A percentile compares a stretch with the other conserved stretches of the same genome.
Evolutionary conservation across 2,888 invertebrate genomes (phyloP).

Genomic region (Onchidella celtica): DNA sequence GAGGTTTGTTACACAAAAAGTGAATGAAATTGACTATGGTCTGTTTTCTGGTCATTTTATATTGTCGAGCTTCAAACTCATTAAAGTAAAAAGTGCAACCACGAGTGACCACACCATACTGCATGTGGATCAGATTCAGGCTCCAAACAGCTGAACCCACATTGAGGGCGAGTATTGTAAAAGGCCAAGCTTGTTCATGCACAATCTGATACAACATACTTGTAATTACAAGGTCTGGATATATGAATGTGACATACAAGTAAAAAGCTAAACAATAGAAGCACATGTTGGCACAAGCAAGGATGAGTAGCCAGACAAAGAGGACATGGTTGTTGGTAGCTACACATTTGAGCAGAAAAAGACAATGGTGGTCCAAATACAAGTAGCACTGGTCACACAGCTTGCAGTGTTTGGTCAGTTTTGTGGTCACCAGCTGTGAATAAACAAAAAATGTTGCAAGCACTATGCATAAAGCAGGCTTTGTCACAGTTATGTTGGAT

Average conservation of each 20-base stretch:
- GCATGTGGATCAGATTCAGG: conserved; percentile 65
- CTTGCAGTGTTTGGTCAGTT: conserved; percentile 75
- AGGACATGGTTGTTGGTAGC: conserved; percentile 74
- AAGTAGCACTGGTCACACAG: conserved; percentile 76
- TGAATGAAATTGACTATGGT: conserved; percentile 69
- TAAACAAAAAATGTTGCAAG: too few relatives aligned
- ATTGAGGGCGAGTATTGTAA: conserved; percentile 70
- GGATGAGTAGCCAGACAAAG: conserved; percentile 70
- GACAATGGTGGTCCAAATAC: conserved; percentile 79
- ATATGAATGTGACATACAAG: conserved; percentile 55
- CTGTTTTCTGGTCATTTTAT: conserved; percentile 61
- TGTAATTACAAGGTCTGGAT: conserved; percentile 39
- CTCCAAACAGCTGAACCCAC: conserved; percentile 72
- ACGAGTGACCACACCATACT: conserved; percentile 67
- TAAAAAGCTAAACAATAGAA: conserved; percentile 67
- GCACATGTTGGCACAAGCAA: conserved; percentile 58
- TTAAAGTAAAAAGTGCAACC: conserved; percentile 71
- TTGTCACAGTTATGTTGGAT: too few relatives aligned
- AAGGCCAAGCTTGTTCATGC: conserved; percentile 66
- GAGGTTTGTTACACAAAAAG: conserved; percentile 66
- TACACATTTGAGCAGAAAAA: conserved; percentile 77
- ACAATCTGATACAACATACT: conserved; percentile 57
- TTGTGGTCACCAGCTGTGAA: conserved; percentile 16
- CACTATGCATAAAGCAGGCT: too few relatives aligned
- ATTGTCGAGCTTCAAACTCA: conserved; percentile 47